phyloP scores from a whole-genome alignment of 2,888 invertebrate species.

The Acanthosepion esculentum region DNA sequence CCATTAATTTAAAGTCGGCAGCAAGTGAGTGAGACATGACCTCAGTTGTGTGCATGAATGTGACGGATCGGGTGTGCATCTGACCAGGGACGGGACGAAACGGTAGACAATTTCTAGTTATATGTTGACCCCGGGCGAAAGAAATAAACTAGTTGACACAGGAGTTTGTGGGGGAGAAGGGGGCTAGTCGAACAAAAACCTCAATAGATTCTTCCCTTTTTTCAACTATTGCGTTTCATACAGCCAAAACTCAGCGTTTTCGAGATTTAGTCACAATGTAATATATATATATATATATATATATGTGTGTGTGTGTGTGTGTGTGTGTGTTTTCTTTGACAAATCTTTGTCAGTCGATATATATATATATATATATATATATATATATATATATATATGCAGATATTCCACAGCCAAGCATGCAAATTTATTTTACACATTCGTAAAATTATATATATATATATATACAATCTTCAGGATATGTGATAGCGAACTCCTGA shows the following conservation, averaged over 20 bases:
- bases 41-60: not conserved
- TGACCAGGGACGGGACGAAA: not conserved
- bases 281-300: not conserved
- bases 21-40: not conserved
- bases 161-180: not conserved
- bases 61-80: not conserved
- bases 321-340: too few relatives aligned
- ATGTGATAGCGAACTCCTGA: too few relatives aligned
- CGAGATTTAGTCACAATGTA: not conserved
- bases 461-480: too few relatives aligned
- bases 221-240: not conserved
- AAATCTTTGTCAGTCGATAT: too few relatives aligned
- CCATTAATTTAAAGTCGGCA: slow-evolving; percentile 4
- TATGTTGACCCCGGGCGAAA: not conserved
- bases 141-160: not conserved
- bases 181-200: not conserved
- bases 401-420: not conserved
- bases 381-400: not conserved
- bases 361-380: not conserved
- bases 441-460: too few relatives aligned
- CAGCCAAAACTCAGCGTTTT: not conserved
- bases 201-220: not conserved
- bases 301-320: too few relatives aligned
- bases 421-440: too few relatives aligned
- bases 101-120: not conserved